Conservation (phyloP, 1,140 invertebrate species). For the Diuraphis noxia region DNA sequence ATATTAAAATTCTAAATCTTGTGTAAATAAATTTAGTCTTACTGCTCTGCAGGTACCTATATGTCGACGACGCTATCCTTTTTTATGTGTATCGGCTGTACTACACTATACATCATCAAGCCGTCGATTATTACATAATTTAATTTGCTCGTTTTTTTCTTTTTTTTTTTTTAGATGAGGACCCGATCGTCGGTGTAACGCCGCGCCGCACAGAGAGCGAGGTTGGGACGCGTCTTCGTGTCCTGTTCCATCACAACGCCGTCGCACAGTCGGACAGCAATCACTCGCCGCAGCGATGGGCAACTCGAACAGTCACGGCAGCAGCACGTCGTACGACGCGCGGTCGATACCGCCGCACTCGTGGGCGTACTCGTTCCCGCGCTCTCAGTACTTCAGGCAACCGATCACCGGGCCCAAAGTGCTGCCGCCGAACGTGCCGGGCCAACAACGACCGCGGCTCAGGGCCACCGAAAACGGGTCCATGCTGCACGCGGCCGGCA, state of each 20-base stretch:
- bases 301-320: constrained; percentile 56
- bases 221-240: not conserved
- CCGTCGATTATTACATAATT: not conserved
- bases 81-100: not conserved
- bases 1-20: not conserved
- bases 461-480: constrained; percentile 77
- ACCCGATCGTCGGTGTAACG: not conserved
- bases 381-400: constrained; percentile 58
- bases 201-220: not conserved
- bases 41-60: too few relatives aligned
- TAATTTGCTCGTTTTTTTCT: not conserved
- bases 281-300: constrained; percentile 55
- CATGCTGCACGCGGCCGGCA: constrained; percentile 77
- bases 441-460: constrained; percentile 62
- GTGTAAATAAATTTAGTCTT: not conserved
- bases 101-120: too few relatives aligned
- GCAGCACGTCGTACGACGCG: constrained; percentile 20
- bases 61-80: too few relatives aligned
- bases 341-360: constrained; percentile 54
- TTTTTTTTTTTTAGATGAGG: not conserved
- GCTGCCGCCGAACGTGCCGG: constrained; percentile 68
- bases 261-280: not conserved
- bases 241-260: not conserved
- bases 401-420: constrained; percentile 65
- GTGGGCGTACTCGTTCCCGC: constrained; percentile 63